Evolutionary conservation across 2,113 vertebrate genomes (phyloP).

Genomic region (Lichenostomus cassidix): DNA sequence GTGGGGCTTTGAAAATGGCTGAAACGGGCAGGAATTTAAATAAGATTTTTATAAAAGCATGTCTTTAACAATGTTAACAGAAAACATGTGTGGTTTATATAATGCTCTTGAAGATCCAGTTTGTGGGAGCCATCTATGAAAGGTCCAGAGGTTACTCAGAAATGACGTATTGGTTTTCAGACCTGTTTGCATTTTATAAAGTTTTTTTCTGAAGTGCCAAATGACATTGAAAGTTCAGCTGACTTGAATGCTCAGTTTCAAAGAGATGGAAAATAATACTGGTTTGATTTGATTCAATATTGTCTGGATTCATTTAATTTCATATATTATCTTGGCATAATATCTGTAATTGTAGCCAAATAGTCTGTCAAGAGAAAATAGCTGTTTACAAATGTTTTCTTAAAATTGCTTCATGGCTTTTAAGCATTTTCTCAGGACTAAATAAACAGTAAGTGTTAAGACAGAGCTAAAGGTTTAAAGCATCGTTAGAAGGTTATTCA

Average conservation of each 20-base stretch:
- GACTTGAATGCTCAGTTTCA: constrained; percentile 1
- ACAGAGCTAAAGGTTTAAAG: neutral
- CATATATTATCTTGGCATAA: constrained; percentile 20
- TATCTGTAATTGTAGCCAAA: constrained; percentile 51
- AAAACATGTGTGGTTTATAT: neutral
- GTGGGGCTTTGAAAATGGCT: neutral
- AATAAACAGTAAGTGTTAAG: neutral
- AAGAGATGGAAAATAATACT: constrained; percentile 1
- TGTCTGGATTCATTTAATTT: constrained; percentile 18
- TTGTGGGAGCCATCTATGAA: neutral
- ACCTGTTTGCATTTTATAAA: neutral
- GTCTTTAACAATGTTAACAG: neutral
- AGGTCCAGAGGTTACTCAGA: neutral
- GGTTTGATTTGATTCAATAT: constrained; percentile 6
- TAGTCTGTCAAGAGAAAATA: constrained; percentile 56
- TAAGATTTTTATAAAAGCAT: neutral
- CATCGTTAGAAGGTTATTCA: constrained; percentile 1
- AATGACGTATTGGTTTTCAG: neutral
- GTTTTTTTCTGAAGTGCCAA: constrained; percentile 4
- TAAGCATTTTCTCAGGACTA: constrained; percentile 11
- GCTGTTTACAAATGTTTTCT: neutral
- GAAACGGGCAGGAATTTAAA: neutral
- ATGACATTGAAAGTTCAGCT: constrained; percentile 2
- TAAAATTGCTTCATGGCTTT: constrained; percentile 30
- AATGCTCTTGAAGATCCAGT: neutral